Conservation (phyloP, 2,113 vertebrate species). For the Tachysurus vachellii region DNA sequence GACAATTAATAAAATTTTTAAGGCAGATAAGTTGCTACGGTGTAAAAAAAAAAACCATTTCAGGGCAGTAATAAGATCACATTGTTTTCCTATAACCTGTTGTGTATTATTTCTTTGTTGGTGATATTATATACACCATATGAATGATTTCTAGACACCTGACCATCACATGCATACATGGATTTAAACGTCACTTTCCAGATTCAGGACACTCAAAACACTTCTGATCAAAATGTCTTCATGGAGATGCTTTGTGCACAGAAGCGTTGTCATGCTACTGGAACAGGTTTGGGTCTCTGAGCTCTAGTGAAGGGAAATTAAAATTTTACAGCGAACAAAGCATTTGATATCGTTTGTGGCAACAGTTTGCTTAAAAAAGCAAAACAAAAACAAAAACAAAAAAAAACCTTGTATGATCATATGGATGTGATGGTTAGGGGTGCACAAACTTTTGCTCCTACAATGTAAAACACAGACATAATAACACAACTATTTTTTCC, state of each 20-base stretch:
- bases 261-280: too few species aligned
- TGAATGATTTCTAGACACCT: not conserved
- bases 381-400: too few species aligned
- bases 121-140: not conserved
- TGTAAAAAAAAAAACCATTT: not conserved
- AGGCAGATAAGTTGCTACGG: not conserved
- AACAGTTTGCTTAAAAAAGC: not conserved
- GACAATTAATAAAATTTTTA: too few species aligned
- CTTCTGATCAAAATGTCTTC: not conserved
- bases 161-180: not conserved
- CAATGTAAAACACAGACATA: not conserved
- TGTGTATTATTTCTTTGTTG: not conserved
- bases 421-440: not conserved
- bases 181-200: too few species aligned
- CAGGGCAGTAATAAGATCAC: too few species aligned
- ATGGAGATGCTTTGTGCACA: not conserved
- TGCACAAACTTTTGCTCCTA: not conserved
- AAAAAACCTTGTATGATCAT: too few species aligned
- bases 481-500: not conserved
- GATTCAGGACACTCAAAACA: not conserved
- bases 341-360: too few species aligned
- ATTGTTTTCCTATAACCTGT: not conserved
- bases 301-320: not conserved
- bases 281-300: not conserved
- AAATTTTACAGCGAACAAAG: not conserved